A percentile compares a stretch with the other conserved stretches of the same genome.
These are phyloP conservation scores for Limnephilus marmoratus DNA, from an alignment of 2,888 invertebrate species.

Conservation along the genomic window DNA sequence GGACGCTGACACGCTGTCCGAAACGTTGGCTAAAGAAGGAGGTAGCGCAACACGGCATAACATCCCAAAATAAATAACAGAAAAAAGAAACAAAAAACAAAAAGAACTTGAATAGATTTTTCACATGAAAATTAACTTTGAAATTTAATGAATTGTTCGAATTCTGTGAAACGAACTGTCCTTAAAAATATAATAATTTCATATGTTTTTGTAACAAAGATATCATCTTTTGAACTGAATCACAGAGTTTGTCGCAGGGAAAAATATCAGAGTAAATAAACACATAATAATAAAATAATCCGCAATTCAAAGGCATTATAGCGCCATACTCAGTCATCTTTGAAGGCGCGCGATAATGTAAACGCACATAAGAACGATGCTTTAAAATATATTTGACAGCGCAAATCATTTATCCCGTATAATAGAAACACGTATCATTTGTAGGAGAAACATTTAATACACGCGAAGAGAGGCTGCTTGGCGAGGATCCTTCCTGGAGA, in stretches of 20 bases:
- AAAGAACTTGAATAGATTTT: no score
- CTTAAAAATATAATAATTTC: no score
- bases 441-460: slow-evolving; percentile 50
- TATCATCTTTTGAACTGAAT: no score
- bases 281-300: neutral
- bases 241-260: neutral
- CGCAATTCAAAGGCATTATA: slow-evolving; percentile 29
- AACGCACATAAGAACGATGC: slow-evolving; percentile 37
- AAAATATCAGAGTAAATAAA: neutral
- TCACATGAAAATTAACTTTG: no score
- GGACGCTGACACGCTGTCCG: no score
- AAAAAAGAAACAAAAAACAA: no score
- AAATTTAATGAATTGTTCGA: no score
- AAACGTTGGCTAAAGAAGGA: no score
- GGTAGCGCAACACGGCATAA: no score
- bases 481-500: neutral
- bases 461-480: neutral
- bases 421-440: slow-evolving; percentile 58
- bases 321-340: slow-evolving; percentile 38
- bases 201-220: no score
- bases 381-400: slow-evolving; percentile 52
- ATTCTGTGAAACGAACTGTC: no score
- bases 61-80: no score
- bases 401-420: slow-evolving; percentile 53
- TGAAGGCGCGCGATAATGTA: slow-evolving; percentile 44